A percentile compares a stretch with the other conserved stretches of the same genome.
These are phyloP conservation scores for Anguilla japonica DNA, from an alignment of 2,113 vertebrate genomes.

Conservation along the genomic window DNA sequence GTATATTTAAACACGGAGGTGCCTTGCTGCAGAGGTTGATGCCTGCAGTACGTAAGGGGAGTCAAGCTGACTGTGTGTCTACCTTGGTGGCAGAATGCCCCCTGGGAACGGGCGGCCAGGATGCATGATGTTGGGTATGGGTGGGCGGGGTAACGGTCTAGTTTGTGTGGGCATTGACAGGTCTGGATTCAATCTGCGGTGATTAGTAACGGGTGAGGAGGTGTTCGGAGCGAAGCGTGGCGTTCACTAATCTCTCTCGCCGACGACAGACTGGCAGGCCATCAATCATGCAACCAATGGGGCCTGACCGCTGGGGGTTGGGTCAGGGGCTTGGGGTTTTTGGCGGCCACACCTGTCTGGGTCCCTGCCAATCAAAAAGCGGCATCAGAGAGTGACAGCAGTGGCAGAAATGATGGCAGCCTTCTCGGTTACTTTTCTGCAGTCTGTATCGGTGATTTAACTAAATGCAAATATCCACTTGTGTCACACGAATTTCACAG, in stretches of 20 bases:
- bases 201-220: constrained; percentile 6
- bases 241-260: neutral
- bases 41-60: neutral
- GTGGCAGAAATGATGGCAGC: too few relatives aligned
- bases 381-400: neutral
- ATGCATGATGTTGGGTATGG: neutral
- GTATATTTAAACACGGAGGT: neutral
- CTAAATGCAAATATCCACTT: neutral
- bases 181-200: neutral
- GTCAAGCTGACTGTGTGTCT: neutral
- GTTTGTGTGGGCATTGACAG: neutral
- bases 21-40: neutral
- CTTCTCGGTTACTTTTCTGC: neutral
- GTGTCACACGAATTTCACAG: neutral
- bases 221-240: neutral
- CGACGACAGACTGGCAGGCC: neutral
- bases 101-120: neutral
- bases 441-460: too few relatives aligned
- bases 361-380: neutral
- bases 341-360: neutral
- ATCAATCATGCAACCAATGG: neutral
- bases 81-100: neutral
- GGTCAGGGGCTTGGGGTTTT: neutral
- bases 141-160: neutral
- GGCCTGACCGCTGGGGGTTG: neutral